A percentile compares a stretch with the other conserved stretches of the same genome.
phyloP scores from a whole-genome alignment of 2,888 invertebrate species.

The Terebella lapidaria region DNA sequence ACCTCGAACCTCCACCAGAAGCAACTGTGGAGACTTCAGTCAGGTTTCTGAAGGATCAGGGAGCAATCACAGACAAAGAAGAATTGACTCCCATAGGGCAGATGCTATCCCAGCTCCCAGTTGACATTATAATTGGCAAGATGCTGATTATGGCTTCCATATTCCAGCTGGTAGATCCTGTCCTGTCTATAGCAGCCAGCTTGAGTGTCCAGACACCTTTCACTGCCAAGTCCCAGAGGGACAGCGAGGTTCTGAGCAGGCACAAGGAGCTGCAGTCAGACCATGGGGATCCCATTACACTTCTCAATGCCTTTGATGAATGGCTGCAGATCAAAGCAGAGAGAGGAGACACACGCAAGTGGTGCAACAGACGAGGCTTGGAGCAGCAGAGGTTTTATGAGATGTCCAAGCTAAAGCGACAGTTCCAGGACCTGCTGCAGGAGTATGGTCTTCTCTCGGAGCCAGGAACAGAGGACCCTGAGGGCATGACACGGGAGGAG shows the following conservation, averaged over 20 bases:
- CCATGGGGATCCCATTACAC: constrained; percentile 90
- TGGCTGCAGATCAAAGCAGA: constrained; percentile 66
- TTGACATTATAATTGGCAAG: constrained; percentile 92
- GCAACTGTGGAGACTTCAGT: constrained; percentile 70
- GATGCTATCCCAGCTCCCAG: constrained; percentile 82
- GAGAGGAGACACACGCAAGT: constrained; percentile 60
- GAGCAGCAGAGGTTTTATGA: constrained; percentile 98
- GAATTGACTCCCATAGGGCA: constrained; percentile 75
- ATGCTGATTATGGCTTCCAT: constrained; percentile 88
- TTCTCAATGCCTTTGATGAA: constrained; percentile 79
- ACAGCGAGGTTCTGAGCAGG: constrained; percentile 64
- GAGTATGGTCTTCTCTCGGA: background rate
- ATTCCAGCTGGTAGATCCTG: constrained; percentile 75
- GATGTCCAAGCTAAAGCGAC: constrained; percentile 84
- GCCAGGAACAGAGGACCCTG: background rate
- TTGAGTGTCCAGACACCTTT: constrained; percentile 90
- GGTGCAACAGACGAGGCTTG: constrained; percentile 84
- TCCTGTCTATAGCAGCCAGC: constrained; percentile 83
- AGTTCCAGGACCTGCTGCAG: constrained; percentile 73
- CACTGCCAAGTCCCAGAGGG: constrained; percentile 80
- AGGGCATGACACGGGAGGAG: constrained; percentile 56
- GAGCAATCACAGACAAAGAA: constrained; percentile 68
- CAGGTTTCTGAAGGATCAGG: constrained; percentile 56
- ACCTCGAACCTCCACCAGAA: constrained; percentile 83
- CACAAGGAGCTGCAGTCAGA: constrained; percentile 70